A percentile compares a stretch with the other conserved stretches of the same genome.
Evolutionary conservation across 1,140 invertebrate genomes (phyloP).

Genomic region (Hestina assimilis): DNA sequence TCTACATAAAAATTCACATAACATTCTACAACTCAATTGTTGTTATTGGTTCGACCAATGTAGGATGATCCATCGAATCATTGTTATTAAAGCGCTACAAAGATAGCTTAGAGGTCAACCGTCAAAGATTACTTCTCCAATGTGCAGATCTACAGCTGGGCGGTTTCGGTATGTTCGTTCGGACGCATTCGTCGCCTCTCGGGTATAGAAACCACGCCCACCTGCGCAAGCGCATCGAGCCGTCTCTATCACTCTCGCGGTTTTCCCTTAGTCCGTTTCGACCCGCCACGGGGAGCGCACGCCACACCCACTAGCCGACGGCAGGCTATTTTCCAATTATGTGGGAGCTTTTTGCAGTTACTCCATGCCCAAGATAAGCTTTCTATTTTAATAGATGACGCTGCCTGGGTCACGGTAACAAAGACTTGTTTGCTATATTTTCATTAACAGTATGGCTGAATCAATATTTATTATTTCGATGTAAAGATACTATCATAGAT

Average conservation of each 20-base stretch:
- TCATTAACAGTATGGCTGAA: background rate
- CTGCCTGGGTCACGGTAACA: slow-evolving; percentile 16
- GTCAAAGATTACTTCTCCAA: slow-evolving; percentile 26
- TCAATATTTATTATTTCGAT: background rate
- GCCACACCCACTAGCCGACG: slow-evolving; percentile 57
- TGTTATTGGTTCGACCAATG: background rate
- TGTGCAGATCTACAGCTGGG: slow-evolving; percentile 54
- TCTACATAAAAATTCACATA: background rate
- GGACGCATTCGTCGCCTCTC: slow-evolving; percentile 49
- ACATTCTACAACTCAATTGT: slow-evolving; percentile 5
- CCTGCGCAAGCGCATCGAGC: slow-evolving; percentile 38
- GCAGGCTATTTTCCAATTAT: slow-evolving; percentile 69
- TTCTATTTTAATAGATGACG: slow-evolving; percentile 41
- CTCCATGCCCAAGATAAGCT: slow-evolving; percentile 57
- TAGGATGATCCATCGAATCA: slow-evolving; percentile 7
- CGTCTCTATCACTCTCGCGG: slow-evolving; percentile 36
- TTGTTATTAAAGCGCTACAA: slow-evolving; percentile 12
- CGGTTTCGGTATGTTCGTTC: slow-evolving; percentile 53
- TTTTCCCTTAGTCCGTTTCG: slow-evolving; percentile 42
- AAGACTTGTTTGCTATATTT: slow-evolving; percentile 3
- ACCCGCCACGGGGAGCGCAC: slow-evolving; percentile 25
- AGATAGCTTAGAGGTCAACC: slow-evolving; percentile 44
- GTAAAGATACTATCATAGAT: background rate
- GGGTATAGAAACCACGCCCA: slow-evolving; percentile 50
- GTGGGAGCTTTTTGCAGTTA: slow-evolving; percentile 65